These are phyloP conservation scores for Grammomys dolichurus DNA, from an alignment of 2,113 vertebrate genomes.

Conservation along the genomic window DNA sequence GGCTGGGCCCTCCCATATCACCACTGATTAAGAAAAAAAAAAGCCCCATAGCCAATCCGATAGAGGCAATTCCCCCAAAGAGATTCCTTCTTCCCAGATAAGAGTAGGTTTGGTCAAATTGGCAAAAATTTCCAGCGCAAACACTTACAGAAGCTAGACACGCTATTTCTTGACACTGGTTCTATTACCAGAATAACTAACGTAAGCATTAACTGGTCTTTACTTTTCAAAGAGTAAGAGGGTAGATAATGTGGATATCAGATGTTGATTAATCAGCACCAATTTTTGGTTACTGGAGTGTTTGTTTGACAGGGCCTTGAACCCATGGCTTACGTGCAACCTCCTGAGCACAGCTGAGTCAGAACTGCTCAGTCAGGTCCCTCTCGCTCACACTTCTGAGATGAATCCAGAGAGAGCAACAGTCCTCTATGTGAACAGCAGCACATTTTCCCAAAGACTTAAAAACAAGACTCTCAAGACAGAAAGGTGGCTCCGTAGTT, in stretches of 20 bases:
- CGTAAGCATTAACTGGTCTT: not conserved
- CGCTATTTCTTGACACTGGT: not conserved
- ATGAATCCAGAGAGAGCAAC: not conserved
- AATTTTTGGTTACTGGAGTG: not conserved
- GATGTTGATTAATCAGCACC: not conserved
- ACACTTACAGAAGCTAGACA: not conserved
- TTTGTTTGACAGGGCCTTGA: too few species aligned
- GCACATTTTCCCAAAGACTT: not conserved
- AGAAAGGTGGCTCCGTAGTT: not conserved
- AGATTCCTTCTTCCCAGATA: not conserved
- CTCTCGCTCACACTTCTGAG: not conserved
- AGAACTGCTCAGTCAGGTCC: not conserved
- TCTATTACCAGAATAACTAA: not conserved
- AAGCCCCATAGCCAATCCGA: not conserved
- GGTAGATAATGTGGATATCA: not conserved
- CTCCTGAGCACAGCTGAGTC: not conserved
- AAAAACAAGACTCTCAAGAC: not conserved
- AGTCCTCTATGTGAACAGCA: not conserved
- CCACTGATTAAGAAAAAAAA: not conserved
- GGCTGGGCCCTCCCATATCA: not conserved
- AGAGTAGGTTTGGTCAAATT: not conserved
- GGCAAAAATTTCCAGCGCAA: not conserved
- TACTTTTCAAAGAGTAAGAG: not conserved
- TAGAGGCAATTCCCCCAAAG: not conserved
- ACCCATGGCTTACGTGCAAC: accelerated